phyloP scores from a whole-genome alignment of 2,888 invertebrate genomes.

The Pasiphila rectangulata region DNA sequence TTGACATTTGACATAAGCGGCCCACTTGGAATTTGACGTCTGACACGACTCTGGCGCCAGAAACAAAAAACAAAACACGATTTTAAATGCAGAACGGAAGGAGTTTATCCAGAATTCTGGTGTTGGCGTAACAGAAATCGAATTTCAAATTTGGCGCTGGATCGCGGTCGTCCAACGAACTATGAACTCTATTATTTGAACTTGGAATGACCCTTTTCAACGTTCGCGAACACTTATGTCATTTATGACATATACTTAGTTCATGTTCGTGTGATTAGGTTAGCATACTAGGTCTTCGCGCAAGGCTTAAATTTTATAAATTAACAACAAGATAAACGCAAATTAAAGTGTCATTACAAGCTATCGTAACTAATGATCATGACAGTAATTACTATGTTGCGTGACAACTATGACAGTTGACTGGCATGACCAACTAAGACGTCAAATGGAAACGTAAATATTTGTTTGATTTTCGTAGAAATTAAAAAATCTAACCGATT shows the following conservation, averaged over 20 bases:
- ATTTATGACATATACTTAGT: slow-evolving; percentile 13
- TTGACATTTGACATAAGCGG: slow-evolving; percentile 14
- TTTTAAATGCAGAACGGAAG: slow-evolving; percentile 24
- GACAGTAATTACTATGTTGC: no score
- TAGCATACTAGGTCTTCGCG: slow-evolving; percentile 13
- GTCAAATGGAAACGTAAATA: no score
- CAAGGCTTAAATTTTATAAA: no score
- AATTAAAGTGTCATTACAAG: no score
- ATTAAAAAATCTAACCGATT: no score
- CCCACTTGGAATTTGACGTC: slow-evolving; percentile 8
- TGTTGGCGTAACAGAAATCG: slow-evolving; percentile 31
- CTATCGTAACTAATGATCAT: no score
- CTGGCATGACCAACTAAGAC: no score
- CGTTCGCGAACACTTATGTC: slow-evolving; percentile 37
- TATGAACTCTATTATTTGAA: slow-evolving; percentile 41
- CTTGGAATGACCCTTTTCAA: slow-evolving; percentile 31
- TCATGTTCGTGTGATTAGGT: slow-evolving; percentile 9
- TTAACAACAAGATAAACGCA: no score
- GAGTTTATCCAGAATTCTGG: slow-evolving; percentile 16
- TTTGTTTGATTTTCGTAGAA: no score
- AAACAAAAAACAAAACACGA: slow-evolving; percentile 13
- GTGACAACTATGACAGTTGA: no score
- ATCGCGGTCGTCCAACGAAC: slow-evolving; percentile 45
- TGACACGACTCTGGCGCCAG: slow-evolving; percentile 14
- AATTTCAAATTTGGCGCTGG: slow-evolving; percentile 57